Evolutionary conservation across 2,888 invertebrate genomes (phyloP).

Genomic region (Penaeus monodon): DNA sequence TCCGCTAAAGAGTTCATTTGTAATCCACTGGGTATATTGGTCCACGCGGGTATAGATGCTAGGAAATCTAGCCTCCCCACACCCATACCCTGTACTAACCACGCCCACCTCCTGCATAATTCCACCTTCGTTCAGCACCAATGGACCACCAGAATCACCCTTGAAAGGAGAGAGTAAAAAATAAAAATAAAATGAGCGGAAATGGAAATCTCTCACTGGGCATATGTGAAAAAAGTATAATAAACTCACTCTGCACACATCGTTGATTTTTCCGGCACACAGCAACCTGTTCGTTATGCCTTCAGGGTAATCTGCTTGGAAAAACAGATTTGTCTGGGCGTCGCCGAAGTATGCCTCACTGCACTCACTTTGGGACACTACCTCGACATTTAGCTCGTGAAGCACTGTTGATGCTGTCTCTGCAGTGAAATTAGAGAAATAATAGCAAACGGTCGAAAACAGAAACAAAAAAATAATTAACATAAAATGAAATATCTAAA

Average conservation of each 20-base stretch:
- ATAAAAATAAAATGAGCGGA: neutral
- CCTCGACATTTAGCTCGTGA: conserved; percentile 32
- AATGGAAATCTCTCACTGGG: neutral
- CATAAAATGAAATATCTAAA: too few relatives aligned
- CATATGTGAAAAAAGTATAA: neutral
- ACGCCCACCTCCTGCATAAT: conserved; percentile 37
- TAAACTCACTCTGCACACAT: conserved; percentile 42
- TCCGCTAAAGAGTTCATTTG: conserved; percentile 13
- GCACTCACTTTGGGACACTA: conserved; percentile 22
- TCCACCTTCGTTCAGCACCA: conserved; percentile 32
- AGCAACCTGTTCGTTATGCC: conserved; percentile 21
- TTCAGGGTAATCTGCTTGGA: conserved; percentile 27
- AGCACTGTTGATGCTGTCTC: conserved; percentile 35
- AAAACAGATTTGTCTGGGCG: neutral
- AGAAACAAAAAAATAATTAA: too few relatives aligned
- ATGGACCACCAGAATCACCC: conserved; percentile 45
- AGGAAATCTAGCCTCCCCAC: conserved; percentile 28
- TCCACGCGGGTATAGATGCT: conserved; percentile 43
- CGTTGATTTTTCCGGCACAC: conserved; percentile 36
- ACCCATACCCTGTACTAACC: conserved; percentile 44
- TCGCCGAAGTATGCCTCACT: conserved; percentile 11
- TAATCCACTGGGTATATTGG: conserved; percentile 39
- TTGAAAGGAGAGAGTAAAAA: neutral
- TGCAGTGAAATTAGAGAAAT: neutral
- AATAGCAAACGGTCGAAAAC: too few relatives aligned